Base-by-base conservation (phyloP, 2,113 vertebrate species). In the Herpailurus yagouaroundi region DNA sequence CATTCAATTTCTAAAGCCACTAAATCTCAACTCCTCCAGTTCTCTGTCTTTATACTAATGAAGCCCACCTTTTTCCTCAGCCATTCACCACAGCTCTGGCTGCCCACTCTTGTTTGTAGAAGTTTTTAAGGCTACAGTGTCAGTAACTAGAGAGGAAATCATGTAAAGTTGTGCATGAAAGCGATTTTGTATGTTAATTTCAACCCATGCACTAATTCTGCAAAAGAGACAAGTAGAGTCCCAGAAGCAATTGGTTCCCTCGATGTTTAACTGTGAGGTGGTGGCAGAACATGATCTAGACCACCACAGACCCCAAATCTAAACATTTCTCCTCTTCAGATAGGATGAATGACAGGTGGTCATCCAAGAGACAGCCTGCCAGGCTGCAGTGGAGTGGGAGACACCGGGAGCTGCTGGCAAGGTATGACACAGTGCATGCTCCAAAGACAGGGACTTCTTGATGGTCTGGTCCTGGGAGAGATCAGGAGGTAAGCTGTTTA, bases 401-500 rank as follows among this genome's bases (percentile, higher is more conserved):
- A 71, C 7, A 5, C 27, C 27, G 4, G 33, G 29, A 7, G 18
- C 1, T 66, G 36, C 21, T 23, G 33, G 25, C n/a, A 79, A 55
- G 48, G 18, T 3, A 57, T 13, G 38, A 5, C 0, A 9, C 23
- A 50, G 3, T 18, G 6, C 45, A 25, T 1, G 4, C 23, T 64
- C 74, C 27, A 25, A 25, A 55, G 77, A 48, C 25, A 57, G 19
- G 3, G 12, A 14, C 11, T 74, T 73, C 13, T 13, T 63, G 48
- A 15, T 1, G 14, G 18, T 5, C 6, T 60, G 63, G 29, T 27
- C 16, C 2, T 1, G 2, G 1, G 4, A 16, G 16, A 76, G 25
- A 27, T 33, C 9, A 66, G 11, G 21, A 38, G 9, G 18, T 11
- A 23, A 71, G 25, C 27, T n/a, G 76, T 23, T 7, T 7, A 63